Evolutionary conservation across 2,797 vertebrate genomes (phyloP), one percentile per base, ranked within the genome.

Genomic region (Gymnothorax javanicus): DNA sequence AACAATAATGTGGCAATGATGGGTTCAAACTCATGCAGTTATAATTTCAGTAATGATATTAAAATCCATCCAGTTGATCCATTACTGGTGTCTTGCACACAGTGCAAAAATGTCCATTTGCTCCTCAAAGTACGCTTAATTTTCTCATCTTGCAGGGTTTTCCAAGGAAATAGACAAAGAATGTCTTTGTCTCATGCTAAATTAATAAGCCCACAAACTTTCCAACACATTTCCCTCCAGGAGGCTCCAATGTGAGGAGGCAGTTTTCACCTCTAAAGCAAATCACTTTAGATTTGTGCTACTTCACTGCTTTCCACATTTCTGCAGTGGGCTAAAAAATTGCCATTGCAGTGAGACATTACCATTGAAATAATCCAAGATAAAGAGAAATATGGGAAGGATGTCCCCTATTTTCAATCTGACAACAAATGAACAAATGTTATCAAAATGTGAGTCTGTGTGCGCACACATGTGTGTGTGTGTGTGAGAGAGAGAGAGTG

Each of bases 271-370:
- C 54, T 85, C 71, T 27, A 15, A n/a, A 75, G 71, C 52, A 54
- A 85, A 62, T 75, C 50, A 23, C 73, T 85, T 85, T 85, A 52
- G 58, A 85, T 85, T 85, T 71, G 84, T 85, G 84, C 84, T 75
- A 62, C 64, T 85, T 85, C 84, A 85, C 69, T n/a, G 56, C 71
- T 25, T 75, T 71, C 69, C 67, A 58, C 84, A 85, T 75, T 75
- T 85, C 64, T 15, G 4, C 50, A 15, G 69, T 75, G 67, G 33
- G 33, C 33, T 43, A 43, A 85, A 73, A 57, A 75, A 85, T 75
- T 64, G 64, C 54, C 84, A 57, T 9, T 43, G 33, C 33, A 43
- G 33, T 43, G 33, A 43, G 33, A 43, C 33, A 43, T 43, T 2
- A 43, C 33, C 2, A 43, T 56, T 77, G 23, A 56, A 56, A 85